Base-by-base conservation (phyloP, 2,888 invertebrate species). In the Hirtodrosophila histrioides region DNA sequence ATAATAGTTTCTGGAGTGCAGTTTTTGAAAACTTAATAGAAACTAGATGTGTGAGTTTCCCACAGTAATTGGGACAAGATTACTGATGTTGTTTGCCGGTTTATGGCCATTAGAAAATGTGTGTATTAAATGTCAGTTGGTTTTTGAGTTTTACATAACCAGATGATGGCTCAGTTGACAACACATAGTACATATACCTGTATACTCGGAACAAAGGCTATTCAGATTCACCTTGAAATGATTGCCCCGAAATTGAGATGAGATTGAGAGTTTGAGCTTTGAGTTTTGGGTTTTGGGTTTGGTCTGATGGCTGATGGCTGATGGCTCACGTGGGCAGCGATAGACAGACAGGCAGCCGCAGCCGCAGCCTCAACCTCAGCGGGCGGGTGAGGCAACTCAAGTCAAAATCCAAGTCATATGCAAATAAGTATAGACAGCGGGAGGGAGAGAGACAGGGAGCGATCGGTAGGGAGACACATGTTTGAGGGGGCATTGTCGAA, bases 201-300 rank as follows among this genome's bases (percentile, higher is more conserved):
- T 35, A 6, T 44, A 39, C 35, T 64, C 41, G 70, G 58, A 64
- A 56, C 61, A 69, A 48, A 46, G 45, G 51, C 51, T 11, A 70
- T 58, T 66, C 36, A 45, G 54, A 65, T 75, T 80, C 79, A 84
- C 79, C 79, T 80, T 80, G 79, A 80, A 84, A 84, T 71, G 40
- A 45, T 72, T 55, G 65, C 58, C 58, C 58, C 49, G 37, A 55
- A 74, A 64, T 55, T 65, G 58, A 64, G 46, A 40, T 43, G 24
- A 46, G 40, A n/a, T 36, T 24, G 8, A 65, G 17, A 17, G 36
- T 2, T 45, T 33, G 45, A 65, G 70, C 45, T 40, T 67, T 51
- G n/a, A 29, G n/a, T 12, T 10, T 45, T 58, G 60, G 53, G n/a
- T 12, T 10, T 45, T 58, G 60, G 53, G 61, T 17, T 51, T 60